phyloP scores from a whole-genome alignment of 2,113 vertebrate genomes.

The Dicerorhinus sumatrensis region DNA sequence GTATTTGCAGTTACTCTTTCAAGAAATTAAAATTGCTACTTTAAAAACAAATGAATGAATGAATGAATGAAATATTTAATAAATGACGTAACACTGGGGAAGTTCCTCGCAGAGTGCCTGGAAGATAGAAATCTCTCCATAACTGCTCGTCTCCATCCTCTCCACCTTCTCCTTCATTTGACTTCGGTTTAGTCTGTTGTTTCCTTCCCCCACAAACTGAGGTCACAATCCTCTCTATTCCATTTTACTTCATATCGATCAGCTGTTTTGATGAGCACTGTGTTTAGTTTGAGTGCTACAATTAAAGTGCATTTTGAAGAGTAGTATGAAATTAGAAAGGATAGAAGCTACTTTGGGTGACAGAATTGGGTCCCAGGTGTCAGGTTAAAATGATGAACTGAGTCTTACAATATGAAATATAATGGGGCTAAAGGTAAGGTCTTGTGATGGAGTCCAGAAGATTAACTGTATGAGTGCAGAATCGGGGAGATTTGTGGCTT shows the following conservation, averaged over 20 bases:
- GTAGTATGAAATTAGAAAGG: conserved; percentile 36
- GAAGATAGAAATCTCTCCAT: not conserved
- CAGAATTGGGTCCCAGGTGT: conserved; percentile 29
- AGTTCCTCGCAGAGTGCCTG: not conserved
- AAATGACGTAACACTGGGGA: not conserved
- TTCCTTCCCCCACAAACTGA: not conserved
- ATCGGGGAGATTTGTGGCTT: not conserved
- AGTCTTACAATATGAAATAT: not conserved
- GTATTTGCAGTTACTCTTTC: conserved; percentile 1
- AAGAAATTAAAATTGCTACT: not conserved
- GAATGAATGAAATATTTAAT: conserved; percentile 35
- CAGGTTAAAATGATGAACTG: not conserved
- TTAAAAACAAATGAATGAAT: not conserved
- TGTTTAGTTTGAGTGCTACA: conserved; percentile 2
- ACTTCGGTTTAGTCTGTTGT: conserved; percentile 1
- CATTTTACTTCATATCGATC: not conserved
- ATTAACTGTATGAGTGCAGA: not conserved
- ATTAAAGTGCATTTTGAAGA: conserved; percentile 28
- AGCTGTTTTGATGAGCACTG: conserved; percentile 33
- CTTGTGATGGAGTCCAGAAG: not conserved
- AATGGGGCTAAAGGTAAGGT: not conserved
- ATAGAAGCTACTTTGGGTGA: not conserved
- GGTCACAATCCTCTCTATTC: not conserved
- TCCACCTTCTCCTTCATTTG: not conserved
- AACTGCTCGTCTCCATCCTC: not conserved